phyloP scores from a whole-genome alignment of 2,888 invertebrate genomes.

The Hofmannophila pseudospretella region DNA sequence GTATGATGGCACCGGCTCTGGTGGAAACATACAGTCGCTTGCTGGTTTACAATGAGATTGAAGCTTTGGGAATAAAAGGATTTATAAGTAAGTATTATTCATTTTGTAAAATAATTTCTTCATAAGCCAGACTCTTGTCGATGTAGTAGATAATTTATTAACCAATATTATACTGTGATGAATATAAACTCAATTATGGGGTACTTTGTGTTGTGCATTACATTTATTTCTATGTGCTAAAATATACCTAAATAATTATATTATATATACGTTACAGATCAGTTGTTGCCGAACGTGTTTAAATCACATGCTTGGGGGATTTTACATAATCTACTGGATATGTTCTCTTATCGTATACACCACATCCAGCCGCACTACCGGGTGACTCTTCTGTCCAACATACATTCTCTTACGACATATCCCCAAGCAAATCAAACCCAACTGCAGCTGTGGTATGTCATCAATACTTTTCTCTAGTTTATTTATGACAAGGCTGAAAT shows the following conservation, averaged over 20 bases:
- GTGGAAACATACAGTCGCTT: conserved; percentile 96
- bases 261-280: conserved; percentile 71
- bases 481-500: no score
- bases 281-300: conserved; percentile 92
- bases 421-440: conserved; percentile 97
- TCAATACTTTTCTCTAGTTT: conserved; percentile 1
- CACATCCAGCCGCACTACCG: conserved; percentile 98
- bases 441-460: conserved; percentile 87
- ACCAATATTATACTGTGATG: no score
- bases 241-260: no score
- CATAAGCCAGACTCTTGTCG: no score
- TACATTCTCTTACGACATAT: conserved; percentile 93
- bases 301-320: conserved; percentile 97
- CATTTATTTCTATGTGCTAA: no score
- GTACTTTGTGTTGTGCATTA: no score
- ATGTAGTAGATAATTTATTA: no score
- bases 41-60: conserved; percentile 96
- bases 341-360: conserved; percentile 97
- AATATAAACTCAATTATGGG: no score
- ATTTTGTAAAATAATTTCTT: no score
- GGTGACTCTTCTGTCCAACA: conserved; percentile 92
- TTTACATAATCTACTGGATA: conserved; percentile 95
- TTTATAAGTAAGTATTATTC: conserved; percentile 86
- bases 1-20: conserved; percentile 89
- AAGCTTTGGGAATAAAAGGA: conserved; percentile 96